Conservation (phyloP, 1,140 invertebrate genomes). For the Anthonomus grandis region DNA sequence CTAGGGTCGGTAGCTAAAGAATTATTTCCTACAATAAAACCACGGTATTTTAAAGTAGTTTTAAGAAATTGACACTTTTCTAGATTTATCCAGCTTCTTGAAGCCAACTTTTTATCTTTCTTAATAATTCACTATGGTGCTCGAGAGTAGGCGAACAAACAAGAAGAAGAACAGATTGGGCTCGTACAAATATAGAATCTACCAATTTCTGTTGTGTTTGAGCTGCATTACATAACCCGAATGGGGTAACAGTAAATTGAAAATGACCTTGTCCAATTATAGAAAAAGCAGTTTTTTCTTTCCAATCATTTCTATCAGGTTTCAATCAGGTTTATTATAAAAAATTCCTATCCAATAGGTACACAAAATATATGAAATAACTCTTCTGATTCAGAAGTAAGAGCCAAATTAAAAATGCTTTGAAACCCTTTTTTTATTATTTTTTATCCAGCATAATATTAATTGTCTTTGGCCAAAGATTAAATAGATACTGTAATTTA, state of each 20-base stretch:
- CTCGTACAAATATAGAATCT: constrained; percentile 42
- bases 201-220: constrained; percentile 47
- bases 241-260: constrained; percentile 44
- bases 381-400: too few relatives aligned
- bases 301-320: too few relatives aligned
- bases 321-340: too few relatives aligned
- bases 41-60: constrained; percentile 42
- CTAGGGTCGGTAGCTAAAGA: constrained; percentile 39
- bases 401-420: too few relatives aligned
- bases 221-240: constrained; percentile 44
- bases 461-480: too few relatives aligned
- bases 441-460: too few relatives aligned
- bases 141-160: constrained; percentile 42
- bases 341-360: too few relatives aligned
- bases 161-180: constrained; percentile 38
- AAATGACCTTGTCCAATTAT: constrained; percentile 42
- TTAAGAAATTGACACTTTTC: constrained; percentile 34
- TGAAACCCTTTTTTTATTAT: too few relatives aligned
- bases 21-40: constrained; percentile 39
- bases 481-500: too few relatives aligned
- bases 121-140: constrained; percentile 38
- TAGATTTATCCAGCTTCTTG: constrained; percentile 14
- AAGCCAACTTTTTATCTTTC: constrained; percentile 24
- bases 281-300: constrained; percentile 46
- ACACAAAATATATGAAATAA: too few relatives aligned